Evolutionary conservation across 1,140 invertebrate species (phyloP).

Genomic region (Lordiphosa stackelbergi): DNA sequence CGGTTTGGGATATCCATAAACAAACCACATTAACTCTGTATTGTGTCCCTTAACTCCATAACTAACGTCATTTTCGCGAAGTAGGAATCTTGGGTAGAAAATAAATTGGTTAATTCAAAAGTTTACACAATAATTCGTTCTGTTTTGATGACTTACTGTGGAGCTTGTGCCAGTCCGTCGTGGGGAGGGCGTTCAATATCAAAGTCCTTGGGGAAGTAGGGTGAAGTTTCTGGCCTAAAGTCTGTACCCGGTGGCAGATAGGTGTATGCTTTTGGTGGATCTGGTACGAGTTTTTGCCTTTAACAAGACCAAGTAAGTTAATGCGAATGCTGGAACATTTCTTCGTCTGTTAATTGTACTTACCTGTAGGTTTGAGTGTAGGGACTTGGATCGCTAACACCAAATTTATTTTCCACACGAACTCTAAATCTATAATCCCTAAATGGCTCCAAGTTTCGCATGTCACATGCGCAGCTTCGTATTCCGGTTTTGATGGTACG

Average conservation of each 20-base stretch:
- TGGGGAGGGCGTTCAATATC: constrained; percentile 91
- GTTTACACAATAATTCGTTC: rapidly evolving
- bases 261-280: constrained; percentile 87
- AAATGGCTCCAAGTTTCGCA: constrained; percentile 89
- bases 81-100: constrained; percentile 81
- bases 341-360: background rate
- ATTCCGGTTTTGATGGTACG: constrained; percentile 88
- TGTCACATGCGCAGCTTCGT: constrained; percentile 89
- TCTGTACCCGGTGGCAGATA: constrained; percentile 89
- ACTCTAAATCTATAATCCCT: constrained; percentile 94
- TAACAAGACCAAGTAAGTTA: background rate
- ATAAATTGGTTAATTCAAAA: background rate
- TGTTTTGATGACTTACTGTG: constrained; percentile 75
- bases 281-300: constrained; percentile 86
- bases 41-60: constrained; percentile 94
- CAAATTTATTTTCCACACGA: constrained; percentile 96
- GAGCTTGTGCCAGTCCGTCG: constrained; percentile 88
- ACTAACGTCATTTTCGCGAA: constrained; percentile 89
- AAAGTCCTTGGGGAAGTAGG: constrained; percentile 93
- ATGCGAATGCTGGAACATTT: background rate
- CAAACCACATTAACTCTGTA: constrained; percentile 92
- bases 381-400: constrained; percentile 96
- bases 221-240: constrained; percentile 91
- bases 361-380: constrained; percentile 86
- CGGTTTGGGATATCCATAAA: constrained; percentile 95